Conservation (phyloP, 2,888 invertebrate species). For the Chymomyza caudatula region DNA sequence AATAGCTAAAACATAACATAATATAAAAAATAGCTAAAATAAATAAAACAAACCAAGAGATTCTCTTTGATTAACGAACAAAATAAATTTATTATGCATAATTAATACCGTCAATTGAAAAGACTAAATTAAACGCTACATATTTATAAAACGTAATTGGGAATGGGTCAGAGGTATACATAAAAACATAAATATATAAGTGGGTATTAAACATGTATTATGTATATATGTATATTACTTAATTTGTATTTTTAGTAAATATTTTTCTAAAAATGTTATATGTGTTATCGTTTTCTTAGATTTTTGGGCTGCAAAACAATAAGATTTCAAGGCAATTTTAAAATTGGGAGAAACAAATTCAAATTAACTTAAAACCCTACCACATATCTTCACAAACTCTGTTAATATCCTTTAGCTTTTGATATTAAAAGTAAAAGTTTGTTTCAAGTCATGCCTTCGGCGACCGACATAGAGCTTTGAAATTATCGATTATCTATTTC, state of each 20-base stretch:
- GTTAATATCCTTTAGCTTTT: too few relatives aligned
- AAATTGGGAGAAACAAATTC: neutral
- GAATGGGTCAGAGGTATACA: neutral
- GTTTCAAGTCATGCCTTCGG: neutral
- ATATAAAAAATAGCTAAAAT: conserved; percentile 1
- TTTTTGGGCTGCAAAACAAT: neutral
- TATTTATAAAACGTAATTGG: conserved; percentile 44
- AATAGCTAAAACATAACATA: neutral
- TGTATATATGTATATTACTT: conserved; percentile 35
- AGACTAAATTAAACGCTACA: conserved; percentile 60
- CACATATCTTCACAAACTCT: conserved; percentile 12
- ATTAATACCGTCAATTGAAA: conserved; percentile 70
- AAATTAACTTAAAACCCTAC: conserved; percentile 12
- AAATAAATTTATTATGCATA: conserved; percentile 66
- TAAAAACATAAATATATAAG: neutral
- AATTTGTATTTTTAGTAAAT: conserved; percentile 33
- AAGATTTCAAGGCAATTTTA: neutral
- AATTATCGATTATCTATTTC: conserved; percentile 22
- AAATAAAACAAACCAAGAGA: conserved; percentile 44
- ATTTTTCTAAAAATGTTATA: conserved; percentile 18
- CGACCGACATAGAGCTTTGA: conserved; percentile 1
- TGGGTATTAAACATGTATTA: neutral
- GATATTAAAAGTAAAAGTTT: neutral
- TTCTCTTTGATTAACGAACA: conserved; percentile 65
- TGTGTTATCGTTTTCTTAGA: too few relatives aligned